Evolutionary conservation across 2,888 invertebrate genomes (phyloP).

Genomic region (Drosophila gaucha): DNA sequence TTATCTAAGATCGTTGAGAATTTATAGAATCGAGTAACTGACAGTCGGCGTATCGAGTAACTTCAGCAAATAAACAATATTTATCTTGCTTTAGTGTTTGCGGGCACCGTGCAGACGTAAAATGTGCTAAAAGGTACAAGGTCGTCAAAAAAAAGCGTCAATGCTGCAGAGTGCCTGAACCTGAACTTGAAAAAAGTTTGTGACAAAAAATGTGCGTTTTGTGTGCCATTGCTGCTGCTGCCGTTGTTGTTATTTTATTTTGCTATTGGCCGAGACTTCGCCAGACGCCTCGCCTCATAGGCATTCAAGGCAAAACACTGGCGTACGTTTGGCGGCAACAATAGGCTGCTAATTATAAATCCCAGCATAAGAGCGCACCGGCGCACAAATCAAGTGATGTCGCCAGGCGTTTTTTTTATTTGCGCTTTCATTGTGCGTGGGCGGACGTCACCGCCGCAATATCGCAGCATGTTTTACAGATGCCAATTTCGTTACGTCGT

Average conservation of each 20-base stretch:
- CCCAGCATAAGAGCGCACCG: slow-evolving; percentile 66
- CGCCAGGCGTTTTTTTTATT: slow-evolving; percentile 35
- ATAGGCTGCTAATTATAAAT: slow-evolving; percentile 75
- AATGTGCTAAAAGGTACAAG: slow-evolving; percentile 48
- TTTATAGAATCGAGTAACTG: slow-evolving; percentile 32
- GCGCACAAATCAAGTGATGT: slow-evolving; percentile 60
- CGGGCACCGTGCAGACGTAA: slow-evolving; percentile 28
- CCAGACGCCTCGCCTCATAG: slow-evolving; percentile 30
- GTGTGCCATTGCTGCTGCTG: slow-evolving; percentile 6
- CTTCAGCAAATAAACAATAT: slow-evolving; percentile 49
- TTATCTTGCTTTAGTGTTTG: slow-evolving; percentile 33
- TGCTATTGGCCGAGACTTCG: slow-evolving; percentile 27
- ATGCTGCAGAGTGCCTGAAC: slow-evolving; percentile 51
- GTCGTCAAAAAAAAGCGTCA: slow-evolving; percentile 29
- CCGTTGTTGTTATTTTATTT: slow-evolving; percentile 38
- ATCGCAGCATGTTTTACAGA: slow-evolving; percentile 51
- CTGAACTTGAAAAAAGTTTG: slow-evolving; percentile 57
- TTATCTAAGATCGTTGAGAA: not conserved
- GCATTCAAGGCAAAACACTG: slow-evolving; percentile 59
- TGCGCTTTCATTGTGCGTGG: slow-evolving; percentile 49
- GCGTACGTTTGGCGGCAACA: slow-evolving; percentile 69
- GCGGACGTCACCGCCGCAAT: slow-evolving; percentile 55
- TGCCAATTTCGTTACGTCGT: slow-evolving; percentile 72
- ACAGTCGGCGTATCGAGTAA: slow-evolving; percentile 24
- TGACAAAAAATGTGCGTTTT: slow-evolving; percentile 32